Conservation (phyloP, 2,113 vertebrate genomes). For the Cinclus mexicanus region DNA sequence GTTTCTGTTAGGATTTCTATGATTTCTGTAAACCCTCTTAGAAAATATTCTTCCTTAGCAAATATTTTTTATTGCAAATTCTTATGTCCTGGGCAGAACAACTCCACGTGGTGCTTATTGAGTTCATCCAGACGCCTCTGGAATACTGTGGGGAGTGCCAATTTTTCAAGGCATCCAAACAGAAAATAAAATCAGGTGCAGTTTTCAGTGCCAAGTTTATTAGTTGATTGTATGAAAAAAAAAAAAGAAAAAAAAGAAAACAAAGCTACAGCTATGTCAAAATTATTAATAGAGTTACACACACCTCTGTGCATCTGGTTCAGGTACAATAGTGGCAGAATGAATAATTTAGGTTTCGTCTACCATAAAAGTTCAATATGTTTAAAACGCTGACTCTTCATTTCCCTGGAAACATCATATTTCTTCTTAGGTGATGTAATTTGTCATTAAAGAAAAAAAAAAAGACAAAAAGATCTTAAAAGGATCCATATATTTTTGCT, state of each 20-base stretch:
- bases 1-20: not conserved
- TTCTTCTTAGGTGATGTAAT: not conserved
- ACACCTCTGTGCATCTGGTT: not conserved
- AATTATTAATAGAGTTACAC: conserved; percentile 32
- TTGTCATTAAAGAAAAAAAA: not conserved
- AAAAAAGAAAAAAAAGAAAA: no score
- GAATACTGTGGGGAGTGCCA: not conserved
- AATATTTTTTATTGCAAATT: not conserved
- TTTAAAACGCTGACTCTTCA: not conserved
- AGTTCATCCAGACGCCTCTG: not conserved
- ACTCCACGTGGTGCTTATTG: accelerated
- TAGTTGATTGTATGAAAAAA: not conserved
- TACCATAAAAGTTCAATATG: conserved; percentile 24
- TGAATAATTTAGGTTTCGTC: conserved; percentile 30
- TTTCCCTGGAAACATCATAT: not conserved
- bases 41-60: not conserved
- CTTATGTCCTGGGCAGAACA: not conserved
- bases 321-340: not conserved
- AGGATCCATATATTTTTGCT: not conserved
- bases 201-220: not conserved
- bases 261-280: not conserved
- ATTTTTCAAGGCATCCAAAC: not conserved
- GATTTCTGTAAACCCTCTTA: not conserved
- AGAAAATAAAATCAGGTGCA: not conserved
- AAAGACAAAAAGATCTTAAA: not conserved